phyloP scores from a whole-genome alignment of 2,113 vertebrate species.

The Phalacrocorax brasilianus region DNA sequence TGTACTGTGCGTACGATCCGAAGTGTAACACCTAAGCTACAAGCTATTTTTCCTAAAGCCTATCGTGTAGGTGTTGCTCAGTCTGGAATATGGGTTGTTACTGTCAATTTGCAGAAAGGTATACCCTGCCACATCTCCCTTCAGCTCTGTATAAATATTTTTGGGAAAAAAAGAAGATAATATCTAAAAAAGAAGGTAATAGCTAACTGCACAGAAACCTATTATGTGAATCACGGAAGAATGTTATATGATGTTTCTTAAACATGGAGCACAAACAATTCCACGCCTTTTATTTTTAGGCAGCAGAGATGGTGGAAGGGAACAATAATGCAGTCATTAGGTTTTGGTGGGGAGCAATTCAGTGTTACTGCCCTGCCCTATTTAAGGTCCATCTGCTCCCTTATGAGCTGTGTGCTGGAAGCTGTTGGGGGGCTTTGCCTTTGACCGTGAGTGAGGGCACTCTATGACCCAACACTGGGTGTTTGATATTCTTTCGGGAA shows the following conservation, averaged over 20 bases:
- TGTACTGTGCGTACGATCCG: background rate
- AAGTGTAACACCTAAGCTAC: too few relatives aligned
- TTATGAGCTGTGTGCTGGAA: fast-evolving
- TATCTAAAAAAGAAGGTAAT: background rate
- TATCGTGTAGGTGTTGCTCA: background rate
- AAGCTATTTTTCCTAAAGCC: background rate
- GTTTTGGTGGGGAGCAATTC: background rate
- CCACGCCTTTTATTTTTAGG: background rate
- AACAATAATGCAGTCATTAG: background rate
- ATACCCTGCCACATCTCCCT: background rate
- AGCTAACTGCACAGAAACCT: background rate
- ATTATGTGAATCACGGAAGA: too few relatives aligned
- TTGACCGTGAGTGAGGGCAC: background rate
- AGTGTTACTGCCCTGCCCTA: background rate
- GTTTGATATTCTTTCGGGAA: background rate
- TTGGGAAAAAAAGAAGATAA: too few relatives aligned
- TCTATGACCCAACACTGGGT: background rate
- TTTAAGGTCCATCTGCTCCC: background rate
- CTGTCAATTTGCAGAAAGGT: background rate
- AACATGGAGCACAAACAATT: fast-evolving
- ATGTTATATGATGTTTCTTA: fast-evolving
- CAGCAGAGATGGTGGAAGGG: background rate
- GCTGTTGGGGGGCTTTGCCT: background rate
- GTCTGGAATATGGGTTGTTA: background rate
- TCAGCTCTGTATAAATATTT: background rate